Conservation (phyloP, 2,797 vertebrate species). For the Crocodylus rhombifer region DNA sequence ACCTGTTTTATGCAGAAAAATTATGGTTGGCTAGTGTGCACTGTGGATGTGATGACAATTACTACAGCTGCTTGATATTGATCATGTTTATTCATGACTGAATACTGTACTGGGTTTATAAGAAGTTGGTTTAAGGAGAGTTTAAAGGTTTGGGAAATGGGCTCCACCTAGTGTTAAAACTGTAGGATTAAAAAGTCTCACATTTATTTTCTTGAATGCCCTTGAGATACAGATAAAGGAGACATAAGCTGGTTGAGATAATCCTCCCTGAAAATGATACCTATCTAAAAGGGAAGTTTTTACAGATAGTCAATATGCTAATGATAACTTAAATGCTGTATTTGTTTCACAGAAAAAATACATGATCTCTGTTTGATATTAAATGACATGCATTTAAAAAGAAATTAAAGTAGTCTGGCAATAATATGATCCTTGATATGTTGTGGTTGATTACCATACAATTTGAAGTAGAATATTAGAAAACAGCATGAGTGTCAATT, state of each 20-base stretch:
- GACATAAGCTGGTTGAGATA: not conserved
- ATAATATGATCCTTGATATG: conserved; percentile 2
- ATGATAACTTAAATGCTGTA: not conserved
- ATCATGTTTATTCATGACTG: conserved; percentile 37
- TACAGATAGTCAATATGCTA: not conserved
- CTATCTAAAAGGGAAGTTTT: not conserved
- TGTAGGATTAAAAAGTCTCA: conserved; percentile 27
- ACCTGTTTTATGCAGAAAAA: not conserved
- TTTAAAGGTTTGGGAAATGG: conserved; percentile 66
- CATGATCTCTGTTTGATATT: not conserved
- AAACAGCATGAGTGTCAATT: not conserved
- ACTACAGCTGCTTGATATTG: conserved; percentile 23
- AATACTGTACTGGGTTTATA: not conserved
- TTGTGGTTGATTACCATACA: not conserved
- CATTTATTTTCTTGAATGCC: conserved; percentile 29
- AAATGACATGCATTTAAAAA: not conserved
- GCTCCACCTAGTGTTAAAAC: conserved; percentile 83
- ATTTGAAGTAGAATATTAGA: conserved; percentile 1
- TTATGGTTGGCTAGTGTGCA: not conserved
- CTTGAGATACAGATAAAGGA: conserved; percentile 54
- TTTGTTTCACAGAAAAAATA: conserved; percentile 3
- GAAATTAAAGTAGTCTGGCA: conserved; percentile 2
- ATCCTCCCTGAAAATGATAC: fast-evolving
- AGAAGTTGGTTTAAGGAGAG: conserved; percentile 34
- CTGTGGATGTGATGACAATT: conserved; percentile 1